phyloP scores from a whole-genome alignment of 2,797 vertebrate genomes.

The Zalophus californianus region DNA sequence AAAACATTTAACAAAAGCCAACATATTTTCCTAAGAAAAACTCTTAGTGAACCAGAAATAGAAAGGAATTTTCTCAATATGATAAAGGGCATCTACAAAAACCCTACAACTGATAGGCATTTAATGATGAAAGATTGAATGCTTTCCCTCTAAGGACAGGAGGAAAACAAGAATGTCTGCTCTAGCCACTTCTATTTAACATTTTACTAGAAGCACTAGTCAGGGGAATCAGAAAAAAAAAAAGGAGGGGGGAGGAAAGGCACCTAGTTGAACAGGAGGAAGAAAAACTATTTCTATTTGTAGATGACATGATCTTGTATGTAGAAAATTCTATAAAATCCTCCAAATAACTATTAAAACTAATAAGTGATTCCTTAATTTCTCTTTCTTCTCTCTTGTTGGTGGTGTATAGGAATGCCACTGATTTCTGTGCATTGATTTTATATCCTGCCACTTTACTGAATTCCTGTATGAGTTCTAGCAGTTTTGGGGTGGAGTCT shows the following conservation, averaged over 20 bases:
- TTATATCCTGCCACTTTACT: too few relatives aligned
- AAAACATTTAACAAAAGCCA: background rate
- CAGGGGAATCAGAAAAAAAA: background rate
- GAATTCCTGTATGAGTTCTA: too few relatives aligned
- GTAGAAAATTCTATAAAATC: background rate
- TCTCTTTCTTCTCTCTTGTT: too few relatives aligned
- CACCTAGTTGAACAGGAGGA: background rate
- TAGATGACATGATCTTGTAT: background rate
- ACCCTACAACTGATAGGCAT: background rate
- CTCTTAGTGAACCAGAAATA: background rate
- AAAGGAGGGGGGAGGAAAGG: rapidly evolving
- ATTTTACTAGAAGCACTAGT: background rate
- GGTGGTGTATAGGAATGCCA: too few relatives aligned
- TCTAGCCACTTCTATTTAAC: background rate
- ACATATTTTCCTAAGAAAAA: background rate
- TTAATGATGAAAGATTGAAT: background rate
- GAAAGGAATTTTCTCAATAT: background rate
- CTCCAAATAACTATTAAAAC: background rate
- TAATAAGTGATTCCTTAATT: background rate
- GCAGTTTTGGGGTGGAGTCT: too few relatives aligned
- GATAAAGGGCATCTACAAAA: background rate
- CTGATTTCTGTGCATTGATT: too few relatives aligned
- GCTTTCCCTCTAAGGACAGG: background rate
- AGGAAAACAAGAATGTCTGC: background rate
- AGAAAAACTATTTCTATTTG: background rate